Conservation (phyloP, 2,888 invertebrate species). For the Clivina fossor region DNA sequence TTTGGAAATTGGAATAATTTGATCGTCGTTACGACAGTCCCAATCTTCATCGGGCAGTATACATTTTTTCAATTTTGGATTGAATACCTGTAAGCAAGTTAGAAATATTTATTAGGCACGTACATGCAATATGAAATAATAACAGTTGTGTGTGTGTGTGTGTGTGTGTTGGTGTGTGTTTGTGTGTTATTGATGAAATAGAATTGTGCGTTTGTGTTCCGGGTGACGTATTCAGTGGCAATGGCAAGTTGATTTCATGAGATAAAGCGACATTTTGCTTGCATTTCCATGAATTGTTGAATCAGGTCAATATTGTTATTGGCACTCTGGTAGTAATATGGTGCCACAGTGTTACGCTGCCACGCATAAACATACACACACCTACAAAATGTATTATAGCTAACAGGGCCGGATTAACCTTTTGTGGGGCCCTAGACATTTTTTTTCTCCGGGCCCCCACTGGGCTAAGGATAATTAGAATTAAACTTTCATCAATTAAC, state of each 20-base stretch:
- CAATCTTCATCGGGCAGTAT: conserved; percentile 23
- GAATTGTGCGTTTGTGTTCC: no score
- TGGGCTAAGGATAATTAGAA: no score
- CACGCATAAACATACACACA: background rate
- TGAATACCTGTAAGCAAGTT: conserved; percentile 30
- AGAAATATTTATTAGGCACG: conserved; percentile 3
- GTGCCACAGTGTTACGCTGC: background rate
- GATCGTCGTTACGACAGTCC: conserved; percentile 28
- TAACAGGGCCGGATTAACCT: no score
- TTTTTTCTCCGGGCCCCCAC: no score
- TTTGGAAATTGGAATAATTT: conserved; percentile 25
- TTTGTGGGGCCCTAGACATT: no score
- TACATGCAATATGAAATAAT: conserved; percentile 23
- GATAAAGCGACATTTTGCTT: conserved; percentile 20
- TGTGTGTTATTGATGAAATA: no score
- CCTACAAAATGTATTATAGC: no score
- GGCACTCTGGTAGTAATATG: conserved; percentile 2
- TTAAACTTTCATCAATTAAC: no score
- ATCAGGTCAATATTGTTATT: conserved; percentile 28
- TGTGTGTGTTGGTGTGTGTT: no score
- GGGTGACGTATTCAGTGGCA: no score
- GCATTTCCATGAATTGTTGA: conserved; percentile 23
- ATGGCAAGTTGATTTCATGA: conserved; percentile 26
- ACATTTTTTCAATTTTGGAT: conserved; percentile 31
- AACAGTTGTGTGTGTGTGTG: no score